Evolutionary conservation across 2,888 invertebrate species (phyloP).

Genomic region (Amphiduros pacificus): DNA sequence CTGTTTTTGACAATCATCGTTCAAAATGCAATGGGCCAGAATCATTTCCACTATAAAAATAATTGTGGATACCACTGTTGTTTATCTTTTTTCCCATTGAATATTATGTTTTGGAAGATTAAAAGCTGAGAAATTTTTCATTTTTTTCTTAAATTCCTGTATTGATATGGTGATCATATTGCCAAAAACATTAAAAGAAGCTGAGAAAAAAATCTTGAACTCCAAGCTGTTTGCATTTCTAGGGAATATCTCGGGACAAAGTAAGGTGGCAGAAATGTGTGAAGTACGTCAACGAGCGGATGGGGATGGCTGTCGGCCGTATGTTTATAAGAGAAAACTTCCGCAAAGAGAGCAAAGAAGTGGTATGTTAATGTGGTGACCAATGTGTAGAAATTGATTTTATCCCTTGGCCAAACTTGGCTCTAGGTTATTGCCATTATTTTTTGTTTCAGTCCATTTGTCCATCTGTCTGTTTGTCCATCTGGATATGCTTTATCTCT

Average conservation of each 20-base stretch:
- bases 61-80: not conserved
- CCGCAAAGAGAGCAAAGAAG: constrained; percentile 82
- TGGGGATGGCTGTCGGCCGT: constrained; percentile 89
- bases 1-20: not conserved
- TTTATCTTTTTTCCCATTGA: not conserved
- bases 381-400: constrained; percentile 10
- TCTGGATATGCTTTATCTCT: too few relatives aligned
- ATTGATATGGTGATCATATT: too few relatives aligned
- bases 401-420: not conserved
- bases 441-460: not conserved
- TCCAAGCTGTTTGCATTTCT: too few relatives aligned
- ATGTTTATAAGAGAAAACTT: constrained; percentile 89
- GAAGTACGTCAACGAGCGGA: constrained; percentile 81
- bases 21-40: not conserved
- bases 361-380: too few relatives aligned
- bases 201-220: too few relatives aligned
- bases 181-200: too few relatives aligned
- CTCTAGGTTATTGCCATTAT: not conserved
- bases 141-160: too few relatives aligned
- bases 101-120: too few relatives aligned
- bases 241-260: constrained; percentile 51
- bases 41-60: not conserved
- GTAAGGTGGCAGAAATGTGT: constrained; percentile 89
- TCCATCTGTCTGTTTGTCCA: too few relatives aligned
- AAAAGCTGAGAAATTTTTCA: too few relatives aligned